These are phyloP conservation scores for Dynastes tityus DNA, from an alignment of 2,888 invertebrate species.

Conservation along the genomic window DNA sequence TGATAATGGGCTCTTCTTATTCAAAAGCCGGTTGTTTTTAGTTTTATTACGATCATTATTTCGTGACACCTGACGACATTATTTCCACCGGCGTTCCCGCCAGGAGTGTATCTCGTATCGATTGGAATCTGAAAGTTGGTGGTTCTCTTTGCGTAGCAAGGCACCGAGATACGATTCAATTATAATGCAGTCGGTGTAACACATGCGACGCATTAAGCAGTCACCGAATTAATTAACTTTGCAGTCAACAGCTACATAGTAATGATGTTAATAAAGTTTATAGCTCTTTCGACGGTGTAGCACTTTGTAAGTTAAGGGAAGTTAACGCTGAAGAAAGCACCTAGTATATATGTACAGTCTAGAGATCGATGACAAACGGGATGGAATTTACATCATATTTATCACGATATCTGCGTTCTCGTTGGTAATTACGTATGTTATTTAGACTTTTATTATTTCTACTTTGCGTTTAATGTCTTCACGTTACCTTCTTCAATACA, in stretches of 20 bases:
- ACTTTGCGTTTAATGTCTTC: too few relatives aligned
- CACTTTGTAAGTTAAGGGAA: too few relatives aligned
- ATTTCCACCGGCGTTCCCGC: neutral
- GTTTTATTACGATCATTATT: constrained; percentile 35
- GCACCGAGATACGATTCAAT: constrained; percentile 21
- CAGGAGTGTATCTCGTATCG: constrained; percentile 1
- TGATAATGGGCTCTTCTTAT: constrained; percentile 1
- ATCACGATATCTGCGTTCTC: too few relatives aligned
- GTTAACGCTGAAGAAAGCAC: neutral
- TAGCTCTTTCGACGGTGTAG: neutral
- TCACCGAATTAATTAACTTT: constrained; percentile 37
- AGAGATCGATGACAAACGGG: too few relatives aligned
- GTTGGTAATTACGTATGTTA: too few relatives aligned
- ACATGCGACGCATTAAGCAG: constrained; percentile 22
- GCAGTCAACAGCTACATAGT: constrained; percentile 31
- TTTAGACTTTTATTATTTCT: too few relatives aligned
- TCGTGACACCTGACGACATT: constrained; percentile 5
- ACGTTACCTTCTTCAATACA: too few relatives aligned
- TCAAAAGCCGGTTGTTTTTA: constrained; percentile 10
- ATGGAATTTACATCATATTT: too few relatives aligned
- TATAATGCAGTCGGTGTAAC: constrained; percentile 13
- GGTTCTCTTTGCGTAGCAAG: neutral
- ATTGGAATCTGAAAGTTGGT: constrained; percentile 3
- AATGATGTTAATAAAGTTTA: constrained; percentile 31
- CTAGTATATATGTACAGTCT: neutral